Evolutionary conservation across 2,113 vertebrate species (phyloP).

Genomic region (Silurus glanis): DNA sequence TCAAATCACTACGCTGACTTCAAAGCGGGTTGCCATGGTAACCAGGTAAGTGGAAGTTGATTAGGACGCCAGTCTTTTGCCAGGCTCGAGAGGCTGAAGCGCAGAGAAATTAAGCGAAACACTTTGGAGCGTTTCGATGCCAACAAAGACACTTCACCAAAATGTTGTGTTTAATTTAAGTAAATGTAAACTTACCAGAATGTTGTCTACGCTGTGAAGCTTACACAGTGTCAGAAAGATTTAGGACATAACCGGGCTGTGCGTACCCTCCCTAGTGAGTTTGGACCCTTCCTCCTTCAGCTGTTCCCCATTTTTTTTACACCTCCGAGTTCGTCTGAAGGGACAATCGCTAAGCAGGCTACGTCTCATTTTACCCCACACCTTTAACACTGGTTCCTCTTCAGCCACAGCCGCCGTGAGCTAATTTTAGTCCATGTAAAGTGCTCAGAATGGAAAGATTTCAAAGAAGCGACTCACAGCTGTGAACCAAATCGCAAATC

Average conservation of each 20-base stretch:
- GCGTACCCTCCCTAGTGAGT: not conserved
- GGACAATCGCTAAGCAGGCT: not conserved
- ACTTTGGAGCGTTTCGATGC: not conserved
- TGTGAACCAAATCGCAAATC: not conserved
- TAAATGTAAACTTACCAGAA: not conserved
- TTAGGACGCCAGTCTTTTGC: not conserved
- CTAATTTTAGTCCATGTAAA: not conserved
- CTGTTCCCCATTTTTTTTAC: not conserved
- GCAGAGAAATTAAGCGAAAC: not conserved
- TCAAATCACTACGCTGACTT: not conserved
- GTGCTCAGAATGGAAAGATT: not conserved
- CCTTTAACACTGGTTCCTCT: not conserved
- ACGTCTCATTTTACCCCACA: not conserved
- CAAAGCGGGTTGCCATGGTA: not conserved
- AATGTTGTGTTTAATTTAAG: not conserved
- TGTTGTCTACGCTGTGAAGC: not conserved
- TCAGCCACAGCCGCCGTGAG: not conserved
- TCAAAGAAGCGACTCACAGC: not conserved
- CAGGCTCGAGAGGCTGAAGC: not conserved
- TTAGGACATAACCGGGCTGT: not conserved
- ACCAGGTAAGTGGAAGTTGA: slow-evolving; percentile 10
- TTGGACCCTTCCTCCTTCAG: not conserved
- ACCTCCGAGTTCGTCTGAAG: not conserved
- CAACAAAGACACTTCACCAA: not conserved
- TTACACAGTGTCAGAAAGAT: not conserved